Evolutionary conservation across 37 sponge, comb jelly and placozoan genomes (phyloP).

Genomic region (Tethya wilhelma): DNA sequence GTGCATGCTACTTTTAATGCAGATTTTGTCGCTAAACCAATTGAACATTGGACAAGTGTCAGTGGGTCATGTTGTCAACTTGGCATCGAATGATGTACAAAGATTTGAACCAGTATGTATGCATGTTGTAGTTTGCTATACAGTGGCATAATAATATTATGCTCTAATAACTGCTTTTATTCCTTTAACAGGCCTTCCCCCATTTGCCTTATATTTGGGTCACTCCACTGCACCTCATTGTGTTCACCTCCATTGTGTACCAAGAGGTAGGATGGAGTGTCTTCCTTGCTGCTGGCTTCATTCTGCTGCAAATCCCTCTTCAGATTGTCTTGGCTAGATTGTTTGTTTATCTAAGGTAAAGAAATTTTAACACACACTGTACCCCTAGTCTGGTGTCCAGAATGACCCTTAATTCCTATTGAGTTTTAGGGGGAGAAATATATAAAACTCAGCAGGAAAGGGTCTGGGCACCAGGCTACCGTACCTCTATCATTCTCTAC

Average conservation of each 20-base stretch:
- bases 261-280: constrained; percentile 48
- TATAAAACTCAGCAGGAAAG: too few relatives aligned
- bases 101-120: constrained; percentile 69
- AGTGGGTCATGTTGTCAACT: constrained; percentile 73
- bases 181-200: constrained; percentile 42
- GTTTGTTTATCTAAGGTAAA: constrained; percentile 41
- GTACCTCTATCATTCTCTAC: too few relatives aligned
- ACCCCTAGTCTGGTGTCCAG: too few relatives aligned
- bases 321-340: constrained; percentile 41
- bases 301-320: constrained; percentile 50
- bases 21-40: constrained; percentile 57
- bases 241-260: constrained; percentile 51
- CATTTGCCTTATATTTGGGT: constrained; percentile 51
- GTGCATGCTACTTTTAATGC: background rate
- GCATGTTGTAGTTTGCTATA: too few relatives aligned
- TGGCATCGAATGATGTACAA: constrained; percentile 87
- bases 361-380: background rate
- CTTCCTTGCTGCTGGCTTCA: constrained; percentile 45
- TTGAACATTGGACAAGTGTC: constrained; percentile 52
- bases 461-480: too few relatives aligned
- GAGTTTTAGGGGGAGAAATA: too few relatives aligned
- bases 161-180: too few relatives aligned
- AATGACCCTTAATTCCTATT: too few relatives aligned
- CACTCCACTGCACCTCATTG: constrained; percentile 45
- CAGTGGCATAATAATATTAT: too few relatives aligned